Evolutionary conservation across 53 echinoderm and acorn worm genomes (phyloP), one percentile per base, ranked within the genome.

Genomic region (Actinopyga echinites): DNA sequence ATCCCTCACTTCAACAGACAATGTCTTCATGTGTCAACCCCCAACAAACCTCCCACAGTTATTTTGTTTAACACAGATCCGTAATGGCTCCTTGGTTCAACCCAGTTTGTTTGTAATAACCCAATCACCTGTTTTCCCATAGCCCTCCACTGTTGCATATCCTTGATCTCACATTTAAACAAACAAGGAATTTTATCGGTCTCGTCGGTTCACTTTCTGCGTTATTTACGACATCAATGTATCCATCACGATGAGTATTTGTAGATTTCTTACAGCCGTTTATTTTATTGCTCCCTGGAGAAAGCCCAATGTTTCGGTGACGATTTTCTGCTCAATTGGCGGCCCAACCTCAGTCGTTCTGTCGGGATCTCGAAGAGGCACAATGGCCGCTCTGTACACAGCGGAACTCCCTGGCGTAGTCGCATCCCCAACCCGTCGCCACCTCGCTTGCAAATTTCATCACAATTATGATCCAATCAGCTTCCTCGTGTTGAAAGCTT

Each of bases 381-480:
- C 71, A 71, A 71, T 71, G 45, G 71, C 38, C 44, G 45, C 44
- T 35, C 42, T 71, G 25, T 71, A 42, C 24, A 71, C 71, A 23
- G 71, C 42, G 13, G 19, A 77, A 55, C 77, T 77, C 77, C 77
- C 77, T 54, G 77, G 77, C 77, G 77, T 53, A 22, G 49, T 77
- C 52, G 45, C 77, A 77, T 77, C 77, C 24, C 77, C 77, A 77
- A 54, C 44, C 32, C 77, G 77, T 77, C 77, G 77, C 77, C 77
- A 77, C 77, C 77, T 77, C 77, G 54, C 77, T 77, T 77, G 77
- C 77, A 77, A 77, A 77, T 77, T 77, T 77, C 77, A 77, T 77
- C 77, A 77, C 77, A 77, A 77, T 77, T 77, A 77, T 77, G 77
- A 77, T 55, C 77, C 77, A 77, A 77, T 77, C 77, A 77, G 77